Percentiles rank a stretch among this genome's conserved stretches.
Evolutionary conservation across 2,113 vertebrate genomes (phyloP).

Genomic region (Pelmatolapia mariae): DNA sequence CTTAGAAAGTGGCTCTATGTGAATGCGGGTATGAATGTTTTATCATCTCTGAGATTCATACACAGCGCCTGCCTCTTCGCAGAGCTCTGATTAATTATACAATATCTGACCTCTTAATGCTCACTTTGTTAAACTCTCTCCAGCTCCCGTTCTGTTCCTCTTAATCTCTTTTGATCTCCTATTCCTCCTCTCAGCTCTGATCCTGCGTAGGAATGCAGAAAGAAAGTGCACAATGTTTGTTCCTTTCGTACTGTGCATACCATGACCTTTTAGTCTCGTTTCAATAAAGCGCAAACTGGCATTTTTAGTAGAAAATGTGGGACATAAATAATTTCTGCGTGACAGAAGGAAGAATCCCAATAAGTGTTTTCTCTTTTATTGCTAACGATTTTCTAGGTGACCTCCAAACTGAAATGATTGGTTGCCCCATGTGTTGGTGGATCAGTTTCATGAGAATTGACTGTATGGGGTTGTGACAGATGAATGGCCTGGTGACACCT

Average conservation of each 20-base stretch:
- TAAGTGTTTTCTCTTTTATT: not conserved
- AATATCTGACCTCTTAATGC: slow-evolving; percentile 40
- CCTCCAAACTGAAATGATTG: not conserved
- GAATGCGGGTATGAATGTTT: slow-evolving; percentile 15
- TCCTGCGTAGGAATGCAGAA: not conserved
- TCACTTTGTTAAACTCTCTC: slow-evolving; percentile 31
- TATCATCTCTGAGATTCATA: slow-evolving; percentile 2
- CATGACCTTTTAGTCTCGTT: not conserved
- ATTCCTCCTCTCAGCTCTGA: not conserved
- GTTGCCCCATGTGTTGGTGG: not conserved
- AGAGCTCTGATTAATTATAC: slow-evolving; percentile 45
- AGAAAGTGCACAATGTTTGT: not conserved
- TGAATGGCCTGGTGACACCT: not conserved
- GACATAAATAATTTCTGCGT: not conserved
- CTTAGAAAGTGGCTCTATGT: not conserved
- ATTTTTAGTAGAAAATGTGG: not conserved
- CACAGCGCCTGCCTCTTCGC: not conserved
- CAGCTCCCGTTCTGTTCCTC: not conserved
- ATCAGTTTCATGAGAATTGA: not conserved
- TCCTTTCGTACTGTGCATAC: not conserved
- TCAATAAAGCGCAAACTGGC: not conserved
- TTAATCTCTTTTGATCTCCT: slow-evolving; percentile 12
- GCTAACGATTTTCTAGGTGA: slow-evolving; percentile 3
- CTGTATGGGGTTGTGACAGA: not conserved
- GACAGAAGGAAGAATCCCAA: not conserved